Evolutionary conservation across 2,797 vertebrate genomes (phyloP), one percentile per base, ranked within the genome.

Genomic region (Sitta carolinensis): DNA sequence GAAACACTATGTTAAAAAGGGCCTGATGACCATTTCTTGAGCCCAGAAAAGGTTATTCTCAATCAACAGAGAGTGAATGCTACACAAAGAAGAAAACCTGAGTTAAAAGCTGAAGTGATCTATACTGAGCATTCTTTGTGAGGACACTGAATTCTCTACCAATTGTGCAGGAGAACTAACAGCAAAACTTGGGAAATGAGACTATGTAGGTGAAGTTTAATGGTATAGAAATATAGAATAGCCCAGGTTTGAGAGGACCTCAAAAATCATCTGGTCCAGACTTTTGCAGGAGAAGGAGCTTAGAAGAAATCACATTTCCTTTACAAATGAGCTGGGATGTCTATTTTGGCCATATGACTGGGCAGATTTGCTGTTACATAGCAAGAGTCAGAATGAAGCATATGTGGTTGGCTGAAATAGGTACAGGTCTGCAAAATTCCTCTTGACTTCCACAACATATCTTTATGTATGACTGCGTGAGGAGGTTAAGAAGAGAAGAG

Each of bases 101-200:
- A 70, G 5, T 3, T 29, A 32, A 87, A 79, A 84, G 16, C 12
- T 69, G 30, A 82, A 34, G 19, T 79, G 22, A 9, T 14, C 40
- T 81, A 36, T 26, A 42, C 12, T 29, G 9, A 61, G 9, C 0
- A 1, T 9, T 54, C 4, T 55, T n/a, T 6, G 1, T 54, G 36
- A 47, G 7, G 26, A 64, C n/a, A 17, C 18, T 59, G 52, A 48
- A 23, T 54, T 91, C 17, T 66, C 70, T 63, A 45, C 10, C 83
- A 59, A 57, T 9, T 57, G 32, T 77, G 12, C 7, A 10, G 5
- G 22, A 70, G 79, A 70, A 13, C 21, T 26, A 57, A 47, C 12
- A 67, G 25, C 7, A 90, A 78, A 74, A 40, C 26, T 32, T 52
- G 11, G 10, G 36, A 88, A 87, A 87, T 34, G 7, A 66, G 21